A percentile compares a stretch with the other conserved stretches of the same genome.
phyloP scores from a whole-genome alignment of 2,113 vertebrate species.

The Bombycilla garrulus region DNA sequence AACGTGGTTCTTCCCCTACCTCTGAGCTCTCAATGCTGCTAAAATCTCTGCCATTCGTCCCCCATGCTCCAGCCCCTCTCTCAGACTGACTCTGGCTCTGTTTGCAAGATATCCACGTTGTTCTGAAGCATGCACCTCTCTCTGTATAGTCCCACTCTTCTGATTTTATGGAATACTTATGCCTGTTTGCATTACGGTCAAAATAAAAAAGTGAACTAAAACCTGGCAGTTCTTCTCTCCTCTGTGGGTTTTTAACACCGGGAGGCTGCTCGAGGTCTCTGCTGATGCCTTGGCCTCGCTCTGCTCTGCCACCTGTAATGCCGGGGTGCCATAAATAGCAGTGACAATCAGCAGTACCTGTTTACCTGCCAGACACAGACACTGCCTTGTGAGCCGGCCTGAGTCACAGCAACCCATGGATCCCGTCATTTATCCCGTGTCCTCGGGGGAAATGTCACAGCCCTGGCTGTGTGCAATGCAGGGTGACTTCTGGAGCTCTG shows the following conservation, averaged over 20 bases:
- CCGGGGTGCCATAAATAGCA: background rate
- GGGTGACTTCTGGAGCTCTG: background rate
- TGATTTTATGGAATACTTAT: conserved; percentile 74
- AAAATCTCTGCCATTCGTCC: conserved; percentile 47
- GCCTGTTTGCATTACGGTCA: conserved; percentile 79
- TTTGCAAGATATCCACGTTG: conserved; percentile 58
- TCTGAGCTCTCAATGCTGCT: conserved; percentile 74
- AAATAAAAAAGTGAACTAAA: conserved; percentile 69
- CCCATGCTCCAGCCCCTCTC: conserved; percentile 52
- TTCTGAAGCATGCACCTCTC: conserved; percentile 73
- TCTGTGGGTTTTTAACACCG: background rate
- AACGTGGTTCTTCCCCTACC: conserved; percentile 54
- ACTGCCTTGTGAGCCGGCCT: background rate
- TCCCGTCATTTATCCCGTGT: fast-evolving
- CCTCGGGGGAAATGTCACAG: background rate
- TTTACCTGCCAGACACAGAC: background rate
- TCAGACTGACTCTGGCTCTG: conserved; percentile 52
- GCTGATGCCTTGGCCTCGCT: background rate
- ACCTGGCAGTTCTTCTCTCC: fast-evolving
- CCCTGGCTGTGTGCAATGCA: fast-evolving
- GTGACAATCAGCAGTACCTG: background rate
- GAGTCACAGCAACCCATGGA: background rate
- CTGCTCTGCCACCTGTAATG: background rate
- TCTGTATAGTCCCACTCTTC: conserved; percentile 70
- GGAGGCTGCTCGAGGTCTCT: background rate